Conservation (phyloP, 23 tunicate species). For the Halocynthia roretzi region DNA sequence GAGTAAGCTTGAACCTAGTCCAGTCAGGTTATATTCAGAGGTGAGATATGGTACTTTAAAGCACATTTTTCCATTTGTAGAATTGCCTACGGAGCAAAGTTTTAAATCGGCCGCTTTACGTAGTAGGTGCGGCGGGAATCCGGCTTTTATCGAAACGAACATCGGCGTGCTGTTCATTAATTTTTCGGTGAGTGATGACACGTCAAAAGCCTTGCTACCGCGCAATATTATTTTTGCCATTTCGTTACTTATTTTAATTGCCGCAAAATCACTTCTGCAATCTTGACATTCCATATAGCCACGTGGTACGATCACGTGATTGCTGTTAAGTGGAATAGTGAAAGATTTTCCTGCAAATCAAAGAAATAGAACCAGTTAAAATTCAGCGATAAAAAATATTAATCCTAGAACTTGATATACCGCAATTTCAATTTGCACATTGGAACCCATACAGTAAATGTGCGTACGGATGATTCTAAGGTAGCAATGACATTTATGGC, state of each 20-base stretch:
- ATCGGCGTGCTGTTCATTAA: background rate
- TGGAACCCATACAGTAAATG: too few relatives aligned
- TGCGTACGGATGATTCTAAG: too few relatives aligned
- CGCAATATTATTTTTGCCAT: conserved; percentile 11
- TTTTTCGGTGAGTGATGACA: background rate
- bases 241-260: conserved; percentile 3
- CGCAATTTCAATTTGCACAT: too few relatives aligned
- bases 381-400: background rate
- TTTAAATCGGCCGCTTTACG: conserved; percentile 14
- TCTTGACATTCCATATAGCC: conserved; percentile 62
- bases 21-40: background rate
- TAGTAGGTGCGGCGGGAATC: background rate
- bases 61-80: conserved; percentile 14
- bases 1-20: background rate
- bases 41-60: conserved; percentile 3
- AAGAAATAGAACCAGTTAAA: conserved; percentile 5
- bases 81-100: conserved; percentile 12
- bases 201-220: conserved; percentile 6
- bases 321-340: conserved; percentile 34
- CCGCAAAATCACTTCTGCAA: conserved; percentile 45
- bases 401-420: too few relatives aligned
- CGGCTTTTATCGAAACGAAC: background rate
- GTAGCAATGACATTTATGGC: too few relatives aligned
- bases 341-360: conserved; percentile 19
- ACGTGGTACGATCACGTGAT: conserved; percentile 38